These are phyloP conservation scores for Tetraneura akinire DNA, from an alignment of 1,140 invertebrate species.

Conservation along the genomic window DNA sequence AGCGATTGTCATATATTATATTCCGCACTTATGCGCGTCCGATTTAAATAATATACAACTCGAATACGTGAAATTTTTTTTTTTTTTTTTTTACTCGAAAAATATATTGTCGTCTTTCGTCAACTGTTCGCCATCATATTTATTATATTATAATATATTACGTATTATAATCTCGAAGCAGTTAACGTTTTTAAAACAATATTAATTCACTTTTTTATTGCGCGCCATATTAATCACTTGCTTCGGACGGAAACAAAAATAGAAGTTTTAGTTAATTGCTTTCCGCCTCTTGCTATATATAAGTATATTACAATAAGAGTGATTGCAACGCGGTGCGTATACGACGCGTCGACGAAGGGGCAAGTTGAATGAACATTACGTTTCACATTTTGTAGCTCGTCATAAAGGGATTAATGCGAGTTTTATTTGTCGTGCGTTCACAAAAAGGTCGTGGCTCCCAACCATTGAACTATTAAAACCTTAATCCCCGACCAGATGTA, in stretches of 20 bases:
- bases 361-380: constrained; percentile 36
- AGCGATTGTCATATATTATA: too few species aligned
- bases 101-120: background rate
- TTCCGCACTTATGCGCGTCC: too few species aligned
- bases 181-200: background rate
- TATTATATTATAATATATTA: too few species aligned
- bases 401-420: constrained; percentile 24
- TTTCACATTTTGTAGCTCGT: constrained; percentile 26
- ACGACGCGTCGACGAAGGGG: background rate
- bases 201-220: constrained; percentile 1
- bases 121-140: background rate
- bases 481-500: constrained; percentile 1
- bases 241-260: constrained; percentile 14
- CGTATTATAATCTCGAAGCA: background rate
- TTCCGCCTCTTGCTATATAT: background rate
- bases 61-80: too few species aligned
- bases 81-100: background rate
- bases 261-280: constrained; percentile 39
- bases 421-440: constrained; percentile 34
- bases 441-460: constrained; percentile 22
- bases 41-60: background rate
- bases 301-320: background rate
- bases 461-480: constrained; percentile 33
- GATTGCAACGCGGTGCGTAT: background rate
- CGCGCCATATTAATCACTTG: background rate